These are phyloP conservation scores for Rhinoptilus africanus DNA, from an alignment of 2,113 vertebrate genomes.

Conservation along the genomic window DNA sequence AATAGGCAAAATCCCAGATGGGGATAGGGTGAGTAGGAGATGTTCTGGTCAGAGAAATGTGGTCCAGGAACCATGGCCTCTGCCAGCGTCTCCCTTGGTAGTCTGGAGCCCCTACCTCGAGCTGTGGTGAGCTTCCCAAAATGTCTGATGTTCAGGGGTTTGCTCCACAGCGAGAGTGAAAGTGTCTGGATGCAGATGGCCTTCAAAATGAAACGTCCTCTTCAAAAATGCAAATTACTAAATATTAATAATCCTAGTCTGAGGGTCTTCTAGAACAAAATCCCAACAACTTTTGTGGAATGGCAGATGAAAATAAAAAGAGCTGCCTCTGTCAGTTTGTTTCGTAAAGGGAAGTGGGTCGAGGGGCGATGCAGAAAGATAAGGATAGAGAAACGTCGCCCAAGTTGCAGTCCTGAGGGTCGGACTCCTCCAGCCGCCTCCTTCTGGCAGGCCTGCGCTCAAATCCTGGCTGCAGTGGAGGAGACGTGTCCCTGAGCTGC, in stretches of 20 bases:
- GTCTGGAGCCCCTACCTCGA: neutral
- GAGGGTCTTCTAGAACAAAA: neutral
- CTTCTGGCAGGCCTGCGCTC: neutral
- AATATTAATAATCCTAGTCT: neutral
- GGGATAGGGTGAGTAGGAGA: neutral
- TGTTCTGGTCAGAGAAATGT: neutral
- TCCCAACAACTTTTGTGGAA: neutral
- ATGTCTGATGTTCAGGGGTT: neutral
- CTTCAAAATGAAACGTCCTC: neutral
- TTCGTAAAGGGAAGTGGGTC: neutral
- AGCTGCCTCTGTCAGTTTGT: neutral
- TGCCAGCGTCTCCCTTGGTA: neutral
- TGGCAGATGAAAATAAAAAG: neutral
- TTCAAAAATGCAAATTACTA: neutral
- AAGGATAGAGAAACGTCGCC: neutral
- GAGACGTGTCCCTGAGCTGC: neutral
- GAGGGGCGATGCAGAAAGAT: neutral
- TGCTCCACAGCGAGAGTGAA: neutral
- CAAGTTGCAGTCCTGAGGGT: neutral
- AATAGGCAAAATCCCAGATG: neutral
- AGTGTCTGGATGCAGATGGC: neutral
- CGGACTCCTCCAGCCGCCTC: fast-evolving
- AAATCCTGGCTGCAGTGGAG: neutral
- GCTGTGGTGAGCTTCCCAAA: neutral
- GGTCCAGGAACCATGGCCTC: neutral